A percentile compares a stretch with the other conserved stretches of the same genome.
phyloP scores from a whole-genome alignment of 2,888 invertebrate species.

The Iselma pallidipennis region DNA sequence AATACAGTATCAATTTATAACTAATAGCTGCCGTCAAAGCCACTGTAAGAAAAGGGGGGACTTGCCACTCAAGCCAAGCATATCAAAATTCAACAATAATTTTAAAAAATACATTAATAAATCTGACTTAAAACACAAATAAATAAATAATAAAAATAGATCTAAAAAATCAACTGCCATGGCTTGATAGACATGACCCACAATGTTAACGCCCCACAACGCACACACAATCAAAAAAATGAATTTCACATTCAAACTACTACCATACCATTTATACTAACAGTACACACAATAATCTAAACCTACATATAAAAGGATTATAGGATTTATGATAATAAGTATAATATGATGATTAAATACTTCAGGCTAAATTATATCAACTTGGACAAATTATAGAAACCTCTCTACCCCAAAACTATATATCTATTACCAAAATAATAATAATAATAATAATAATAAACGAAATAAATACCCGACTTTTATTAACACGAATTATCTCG shows the following conservation, averaged over 20 bases:
- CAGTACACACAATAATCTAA: conserved; percentile 30
- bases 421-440: not conserved
- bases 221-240: conserved; percentile 37
- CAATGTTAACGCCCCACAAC: conserved; percentile 54
- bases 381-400: conserved; percentile 39
- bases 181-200: conserved; percentile 56
- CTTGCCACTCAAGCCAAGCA: conserved; percentile 54
- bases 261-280: conserved; percentile 38
- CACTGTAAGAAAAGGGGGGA: conserved; percentile 54
- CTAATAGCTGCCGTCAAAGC: conserved; percentile 54
- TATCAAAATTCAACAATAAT: not conserved
- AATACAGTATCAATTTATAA: conserved; percentile 35
- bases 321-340: conserved; percentile 45
- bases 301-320: conserved; percentile 42
- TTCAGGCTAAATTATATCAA: conserved; percentile 44
- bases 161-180: no score
- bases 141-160: conserved; percentile 10
- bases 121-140: not conserved
- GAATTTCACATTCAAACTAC: conserved; percentile 25
- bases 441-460: not conserved
- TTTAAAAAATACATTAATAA: conserved; percentile 3
- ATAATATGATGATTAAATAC: conserved; percentile 46
- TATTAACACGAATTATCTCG: no score
- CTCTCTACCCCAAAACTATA: conserved; percentile 52
- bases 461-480: not conserved